A percentile compares a stretch with the other conserved stretches of the same genome.
Evolutionary conservation across 2,888 invertebrate species (phyloP).

Genomic region (Dynastes hyllus): DNA sequence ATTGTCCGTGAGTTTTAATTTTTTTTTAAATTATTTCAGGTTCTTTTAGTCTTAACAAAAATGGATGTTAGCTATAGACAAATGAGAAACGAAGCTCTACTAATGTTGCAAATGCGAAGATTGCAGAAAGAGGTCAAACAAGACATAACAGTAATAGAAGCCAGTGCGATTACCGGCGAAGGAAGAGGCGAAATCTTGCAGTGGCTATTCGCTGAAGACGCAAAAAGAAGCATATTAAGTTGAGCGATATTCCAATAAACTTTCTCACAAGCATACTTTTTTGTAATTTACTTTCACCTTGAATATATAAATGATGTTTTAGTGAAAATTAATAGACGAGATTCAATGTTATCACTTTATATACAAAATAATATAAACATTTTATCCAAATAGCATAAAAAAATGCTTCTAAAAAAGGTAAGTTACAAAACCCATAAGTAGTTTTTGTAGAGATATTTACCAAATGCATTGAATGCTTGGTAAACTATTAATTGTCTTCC

Average conservation of each 20-base stretch:
- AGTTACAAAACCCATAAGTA: neutral
- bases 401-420: conserved; percentile 12
- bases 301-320: conserved; percentile 13
- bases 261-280: neutral
- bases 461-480: neutral
- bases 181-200: conserved; percentile 80
- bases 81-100: conserved; percentile 88
- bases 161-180: conserved; percentile 82
- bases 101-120: conserved; percentile 85
- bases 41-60: conserved; percentile 83
- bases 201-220: conserved; percentile 70
- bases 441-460: too few species aligned
- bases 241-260: conserved; percentile 17
- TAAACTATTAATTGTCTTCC: neutral
- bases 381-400: neutral
- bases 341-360: neutral
- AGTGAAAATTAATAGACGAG: neutral
- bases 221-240: conserved; percentile 49
- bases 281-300: conserved; percentile 29
- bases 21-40: conserved; percentile 68
- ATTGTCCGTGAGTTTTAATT: too few species aligned
- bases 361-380: too few species aligned
- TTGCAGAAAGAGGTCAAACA: conserved; percentile 81
- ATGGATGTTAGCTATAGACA: conserved; percentile 91
- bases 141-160: conserved; percentile 81